These are phyloP conservation scores for Sericinus montela DNA, from an alignment of 2,888 invertebrate species.

Conservation along the genomic window DNA sequence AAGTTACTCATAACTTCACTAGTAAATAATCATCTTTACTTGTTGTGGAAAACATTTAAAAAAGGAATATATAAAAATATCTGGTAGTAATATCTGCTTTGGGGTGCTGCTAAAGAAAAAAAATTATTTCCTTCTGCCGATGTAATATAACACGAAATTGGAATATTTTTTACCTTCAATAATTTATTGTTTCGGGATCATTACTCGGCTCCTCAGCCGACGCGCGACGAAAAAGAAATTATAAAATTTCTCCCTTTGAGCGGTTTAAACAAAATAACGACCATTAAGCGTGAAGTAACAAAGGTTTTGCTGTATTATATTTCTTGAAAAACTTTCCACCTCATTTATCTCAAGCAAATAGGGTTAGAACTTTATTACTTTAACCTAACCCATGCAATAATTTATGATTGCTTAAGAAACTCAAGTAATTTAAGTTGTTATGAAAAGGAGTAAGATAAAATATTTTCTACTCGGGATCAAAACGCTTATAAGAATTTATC, in stretches of 20 bases:
- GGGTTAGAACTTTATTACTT: slow-evolving; percentile 28
- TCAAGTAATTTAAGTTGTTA: slow-evolving; percentile 14
- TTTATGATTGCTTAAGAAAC: slow-evolving; percentile 15
- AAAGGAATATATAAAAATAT: no score
- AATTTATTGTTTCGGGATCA: slow-evolving; percentile 20
- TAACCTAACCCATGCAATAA: slow-evolving; percentile 19
- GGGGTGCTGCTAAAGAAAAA: background rate
- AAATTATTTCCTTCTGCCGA: background rate
- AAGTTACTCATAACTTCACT: no score
- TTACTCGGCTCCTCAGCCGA: slow-evolving; percentile 15
- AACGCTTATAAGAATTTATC: no score
- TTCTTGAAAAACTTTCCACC: slow-evolving; percentile 28
- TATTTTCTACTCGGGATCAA: background rate
- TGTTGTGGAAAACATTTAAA: no score
- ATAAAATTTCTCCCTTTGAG: slow-evolving; percentile 14
- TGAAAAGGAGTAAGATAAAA: slow-evolving; percentile 11
- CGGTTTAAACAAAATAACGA: slow-evolving; percentile 13
- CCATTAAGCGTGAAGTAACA: slow-evolving; percentile 5
- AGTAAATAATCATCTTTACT: no score
- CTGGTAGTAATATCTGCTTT: no score
- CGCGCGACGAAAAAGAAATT: slow-evolving; percentile 14
- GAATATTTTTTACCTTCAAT: slow-evolving; percentile 11
- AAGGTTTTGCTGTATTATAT: slow-evolving; percentile 5
- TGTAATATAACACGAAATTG: slow-evolving; percentile 14
- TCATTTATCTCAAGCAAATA: slow-evolving; percentile 45